These are phyloP conservation scores for Drosophila neotestacea DNA, from an alignment of 2,888 invertebrate species.

Conservation along the genomic window DNA sequence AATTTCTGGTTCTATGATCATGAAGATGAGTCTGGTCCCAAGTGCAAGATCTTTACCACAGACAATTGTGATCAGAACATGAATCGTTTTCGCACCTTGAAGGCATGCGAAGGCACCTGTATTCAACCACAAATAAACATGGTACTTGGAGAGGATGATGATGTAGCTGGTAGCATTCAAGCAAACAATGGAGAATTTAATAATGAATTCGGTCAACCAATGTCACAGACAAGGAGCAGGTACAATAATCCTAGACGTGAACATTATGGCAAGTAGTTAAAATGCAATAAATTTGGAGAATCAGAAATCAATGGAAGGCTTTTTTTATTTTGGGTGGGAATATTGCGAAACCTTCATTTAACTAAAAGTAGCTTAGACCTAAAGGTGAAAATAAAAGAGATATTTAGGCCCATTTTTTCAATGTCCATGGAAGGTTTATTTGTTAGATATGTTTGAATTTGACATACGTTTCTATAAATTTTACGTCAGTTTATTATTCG, in stretches of 20 bases:
- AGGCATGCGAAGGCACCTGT: conserved; percentile 73
- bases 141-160: conserved; percentile 50
- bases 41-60: conserved; percentile 79
- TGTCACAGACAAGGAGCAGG: conserved; percentile 51
- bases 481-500: no score
- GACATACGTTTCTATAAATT: no score
- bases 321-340: not conserved
- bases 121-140: conserved; percentile 55
- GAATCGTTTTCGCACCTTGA: conserved; percentile 75
- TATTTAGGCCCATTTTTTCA: no score
- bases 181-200: conserved; percentile 22
- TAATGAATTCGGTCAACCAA: conserved; percentile 43
- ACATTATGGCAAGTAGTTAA: conserved; percentile 37
- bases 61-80: conserved; percentile 78
- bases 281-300: not conserved
- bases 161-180: conserved; percentile 1
- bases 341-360: no score
- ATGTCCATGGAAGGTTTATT: no score
- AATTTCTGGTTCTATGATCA: conserved; percentile 83
- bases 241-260: conserved; percentile 30
- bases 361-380: no score
- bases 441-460: no score
- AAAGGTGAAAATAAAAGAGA: no score
- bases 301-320: not conserved
- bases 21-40: conserved; percentile 48